These are phyloP conservation scores for Cetonia aurata DNA, from an alignment of 2,888 invertebrate genomes.

Conservation along the genomic window DNA sequence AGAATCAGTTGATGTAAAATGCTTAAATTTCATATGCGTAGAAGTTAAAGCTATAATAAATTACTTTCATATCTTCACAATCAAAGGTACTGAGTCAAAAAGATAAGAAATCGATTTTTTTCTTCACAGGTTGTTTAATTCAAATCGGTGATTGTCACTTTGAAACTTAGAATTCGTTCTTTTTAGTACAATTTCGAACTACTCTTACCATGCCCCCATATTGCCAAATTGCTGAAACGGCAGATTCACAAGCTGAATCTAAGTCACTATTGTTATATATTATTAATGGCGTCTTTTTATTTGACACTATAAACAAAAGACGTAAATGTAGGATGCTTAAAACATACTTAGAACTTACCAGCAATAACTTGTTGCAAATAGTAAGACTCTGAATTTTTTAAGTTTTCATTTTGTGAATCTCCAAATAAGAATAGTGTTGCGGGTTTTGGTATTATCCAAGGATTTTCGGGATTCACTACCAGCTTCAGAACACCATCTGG, in stretches of 20 bases:
- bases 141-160: too few relatives aligned
- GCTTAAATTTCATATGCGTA: too few relatives aligned
- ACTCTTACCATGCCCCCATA: constrained; percentile 68
- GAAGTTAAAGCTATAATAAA: too few relatives aligned
- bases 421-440: constrained; percentile 26
- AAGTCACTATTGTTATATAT: constrained; percentile 71
- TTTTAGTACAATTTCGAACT: not conserved
- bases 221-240: constrained; percentile 69
- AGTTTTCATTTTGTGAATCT: constrained; percentile 14
- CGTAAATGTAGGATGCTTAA: not conserved
- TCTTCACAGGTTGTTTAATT: too few relatives aligned
- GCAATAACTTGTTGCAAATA: not conserved
- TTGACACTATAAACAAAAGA: constrained; percentile 42
- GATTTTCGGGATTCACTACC: not conserved
- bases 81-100: too few relatives aligned
- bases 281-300: constrained; percentile 64
- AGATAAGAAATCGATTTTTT: too few relatives aligned
- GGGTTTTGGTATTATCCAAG: not conserved
- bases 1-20: too few relatives aligned
- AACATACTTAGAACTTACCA: constrained; percentile 1
- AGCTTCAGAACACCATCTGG: constrained; percentile 35
- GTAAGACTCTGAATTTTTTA: not conserved
- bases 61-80: too few relatives aligned
- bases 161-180: too few relatives aligned
- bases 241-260: constrained; percentile 69